Conservation (phyloP, 64 coral and sea anemone genomes). For the Anthopleura sola region DNA sequence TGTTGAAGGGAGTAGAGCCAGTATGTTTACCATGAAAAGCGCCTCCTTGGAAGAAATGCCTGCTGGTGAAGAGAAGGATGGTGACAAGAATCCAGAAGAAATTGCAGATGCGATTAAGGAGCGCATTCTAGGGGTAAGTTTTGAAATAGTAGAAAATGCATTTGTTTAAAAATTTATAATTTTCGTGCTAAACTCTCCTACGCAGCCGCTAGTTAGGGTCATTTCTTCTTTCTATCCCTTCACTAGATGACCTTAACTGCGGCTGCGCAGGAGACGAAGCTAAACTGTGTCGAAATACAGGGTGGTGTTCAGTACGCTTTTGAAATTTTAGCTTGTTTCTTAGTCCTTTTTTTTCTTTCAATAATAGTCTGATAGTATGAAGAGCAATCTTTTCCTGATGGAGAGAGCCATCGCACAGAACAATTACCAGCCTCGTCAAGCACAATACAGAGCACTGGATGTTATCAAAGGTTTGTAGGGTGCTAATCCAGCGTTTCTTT, state of each 20-base stretch:
- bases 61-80: conserved; percentile 53
- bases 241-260: no score
- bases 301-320: no score
- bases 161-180: no score
- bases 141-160: no score
- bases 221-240: no score
- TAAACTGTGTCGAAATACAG: no score
- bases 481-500: neutral
- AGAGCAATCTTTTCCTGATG: conserved; percentile 92
- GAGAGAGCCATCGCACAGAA: conserved; percentile 83
- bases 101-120: conserved; percentile 52
- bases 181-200: no score
- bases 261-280: no score
- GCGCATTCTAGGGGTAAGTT: conserved; percentile 56
- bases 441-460: conserved; percentile 77
- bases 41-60: conserved; percentile 66
- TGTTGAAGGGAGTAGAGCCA: conserved; percentile 81
- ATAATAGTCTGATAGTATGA: conserved; percentile 84
- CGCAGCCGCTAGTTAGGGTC: no score
- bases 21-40: conserved; percentile 82
- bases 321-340: neutral
- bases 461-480: conserved; percentile 61
- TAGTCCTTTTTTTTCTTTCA: neutral
- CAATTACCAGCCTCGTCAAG: conserved; percentile 84
- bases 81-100: conserved; percentile 65